Percentiles rank a stretch among this genome's conserved stretches.
phyloP scores from a whole-genome alignment of 2,888 invertebrate genomes.

The Hesperia comma region DNA sequence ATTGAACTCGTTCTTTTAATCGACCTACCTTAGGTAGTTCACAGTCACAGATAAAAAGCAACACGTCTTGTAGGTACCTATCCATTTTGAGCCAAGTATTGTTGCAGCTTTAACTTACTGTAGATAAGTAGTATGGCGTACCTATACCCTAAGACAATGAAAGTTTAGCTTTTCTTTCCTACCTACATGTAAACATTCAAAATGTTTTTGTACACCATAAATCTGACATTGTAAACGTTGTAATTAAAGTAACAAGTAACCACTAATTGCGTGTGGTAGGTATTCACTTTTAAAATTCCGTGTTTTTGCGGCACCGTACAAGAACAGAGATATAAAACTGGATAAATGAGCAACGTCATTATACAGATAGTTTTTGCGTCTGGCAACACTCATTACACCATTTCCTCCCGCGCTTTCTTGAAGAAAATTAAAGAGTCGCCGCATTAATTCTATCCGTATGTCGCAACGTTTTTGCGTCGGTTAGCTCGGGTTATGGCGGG shows the following conservation, averaged over 20 bases:
- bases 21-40: no score
- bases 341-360: conserved; percentile 72
- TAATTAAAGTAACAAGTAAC: conserved; percentile 35
- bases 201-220: conserved; percentile 21
- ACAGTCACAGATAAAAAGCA: no score
- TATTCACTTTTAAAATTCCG: conserved; percentile 54
- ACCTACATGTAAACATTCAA: conserved; percentile 7
- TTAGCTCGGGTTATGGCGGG: conserved; percentile 71
- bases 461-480: conserved; percentile 68
- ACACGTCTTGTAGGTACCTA: no score
- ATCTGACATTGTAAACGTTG: conserved; percentile 34
- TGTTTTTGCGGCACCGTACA: conserved; percentile 50
- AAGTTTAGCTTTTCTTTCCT: no score
- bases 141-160: no score
- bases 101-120: no score
- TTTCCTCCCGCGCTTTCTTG: conserved; percentile 82
- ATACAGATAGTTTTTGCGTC: conserved; percentile 75
- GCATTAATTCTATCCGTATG: conserved; percentile 81
- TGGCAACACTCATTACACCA: conserved; percentile 79
- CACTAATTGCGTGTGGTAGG: conserved; percentile 37
- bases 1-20: no score
- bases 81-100: no score
- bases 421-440: conserved; percentile 81
- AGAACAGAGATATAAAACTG: conserved; percentile 57
- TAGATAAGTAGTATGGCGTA: no score